Conservation (phyloP, 2,113 vertebrate species). For the Herpailurus yagouaroundi region DNA sequence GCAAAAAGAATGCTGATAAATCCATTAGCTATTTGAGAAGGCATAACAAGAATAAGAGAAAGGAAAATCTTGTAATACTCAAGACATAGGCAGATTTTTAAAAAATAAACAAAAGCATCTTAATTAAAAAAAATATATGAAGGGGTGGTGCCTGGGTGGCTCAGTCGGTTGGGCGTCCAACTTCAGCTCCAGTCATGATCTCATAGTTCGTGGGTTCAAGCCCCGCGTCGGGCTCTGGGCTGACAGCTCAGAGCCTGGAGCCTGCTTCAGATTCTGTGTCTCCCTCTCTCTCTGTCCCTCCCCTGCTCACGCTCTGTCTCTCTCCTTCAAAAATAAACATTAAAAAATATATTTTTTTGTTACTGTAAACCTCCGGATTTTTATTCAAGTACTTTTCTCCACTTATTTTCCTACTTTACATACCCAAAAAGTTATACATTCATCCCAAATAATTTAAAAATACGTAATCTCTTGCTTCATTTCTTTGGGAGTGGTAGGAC, state of each 20-base stretch:
- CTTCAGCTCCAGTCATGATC: no score
- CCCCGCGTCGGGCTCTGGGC: rapidly evolving
- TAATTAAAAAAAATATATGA: no score
- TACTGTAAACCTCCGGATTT: neutral
- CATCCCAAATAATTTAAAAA: neutral
- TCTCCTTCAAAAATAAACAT: no score
- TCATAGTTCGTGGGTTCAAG: no score
- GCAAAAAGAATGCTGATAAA: neutral
- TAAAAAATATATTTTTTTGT: neutral
- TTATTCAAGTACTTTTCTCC: neutral
- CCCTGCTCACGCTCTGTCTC: no score
- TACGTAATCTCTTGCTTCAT: neutral
- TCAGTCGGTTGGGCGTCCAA: no score
- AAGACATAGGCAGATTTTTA: constrained; percentile 39
- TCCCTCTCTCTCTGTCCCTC: no score
- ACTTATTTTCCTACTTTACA: constrained; percentile 22
- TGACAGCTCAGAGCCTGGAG: no score
- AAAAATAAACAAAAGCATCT: neutral
- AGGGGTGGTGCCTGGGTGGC: no score
- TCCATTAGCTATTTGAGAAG: neutral
- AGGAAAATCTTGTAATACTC: constrained; percentile 38
- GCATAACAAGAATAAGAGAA: neutral
- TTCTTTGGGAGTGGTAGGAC: constrained; percentile 5
- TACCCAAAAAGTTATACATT: neutral
- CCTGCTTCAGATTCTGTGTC: no score